Percentiles rank a stretch among this genome's conserved stretches.
These are phyloP conservation scores for Gobiocypris rarus DNA, from an alignment of 2,113 vertebrate genomes.

Conservation along the genomic window DNA sequence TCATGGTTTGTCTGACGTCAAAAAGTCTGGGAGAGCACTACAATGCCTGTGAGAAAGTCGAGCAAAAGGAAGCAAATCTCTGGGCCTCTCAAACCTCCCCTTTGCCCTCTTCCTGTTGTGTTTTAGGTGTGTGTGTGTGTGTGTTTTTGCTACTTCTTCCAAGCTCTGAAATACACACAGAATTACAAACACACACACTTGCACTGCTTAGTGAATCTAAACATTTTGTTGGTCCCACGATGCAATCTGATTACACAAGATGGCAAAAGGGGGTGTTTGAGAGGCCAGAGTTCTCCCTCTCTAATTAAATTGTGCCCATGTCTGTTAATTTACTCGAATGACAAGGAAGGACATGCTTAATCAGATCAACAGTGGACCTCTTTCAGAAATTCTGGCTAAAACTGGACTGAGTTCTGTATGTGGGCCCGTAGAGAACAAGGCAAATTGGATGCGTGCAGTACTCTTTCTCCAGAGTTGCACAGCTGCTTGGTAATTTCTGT, in stretches of 20 bases:
- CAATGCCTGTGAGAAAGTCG: slow-evolving; percentile 42
- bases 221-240: slow-evolving; percentile 41
- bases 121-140: slow-evolving; percentile 37
- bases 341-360: slow-evolving; percentile 17
- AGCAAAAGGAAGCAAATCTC: slow-evolving; percentile 33
- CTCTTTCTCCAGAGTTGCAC: background rate
- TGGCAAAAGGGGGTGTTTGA: background rate
- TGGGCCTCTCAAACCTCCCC: slow-evolving; percentile 2
- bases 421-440: background rate
- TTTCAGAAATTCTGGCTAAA: slow-evolving; percentile 26
- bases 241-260: slow-evolving; percentile 37
- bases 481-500: background rate
- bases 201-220: slow-evolving; percentile 42
- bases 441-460: slow-evolving; percentile 21
- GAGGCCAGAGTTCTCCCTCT: slow-evolving; percentile 5
- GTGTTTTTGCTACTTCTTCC: background rate
- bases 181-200: slow-evolving; percentile 7
- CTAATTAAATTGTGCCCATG: slow-evolving; percentile 40
- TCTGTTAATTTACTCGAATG: slow-evolving; percentile 16
- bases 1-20: slow-evolving; percentile 43
- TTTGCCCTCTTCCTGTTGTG: slow-evolving; percentile 28
- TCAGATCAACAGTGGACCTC: background rate
- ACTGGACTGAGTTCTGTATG: slow-evolving; percentile 12
- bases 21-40: background rate
- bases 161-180: background rate